phyloP scores from a whole-genome alignment of 2,113 vertebrate genomes.

The Ivindomyrus marchei region DNA sequence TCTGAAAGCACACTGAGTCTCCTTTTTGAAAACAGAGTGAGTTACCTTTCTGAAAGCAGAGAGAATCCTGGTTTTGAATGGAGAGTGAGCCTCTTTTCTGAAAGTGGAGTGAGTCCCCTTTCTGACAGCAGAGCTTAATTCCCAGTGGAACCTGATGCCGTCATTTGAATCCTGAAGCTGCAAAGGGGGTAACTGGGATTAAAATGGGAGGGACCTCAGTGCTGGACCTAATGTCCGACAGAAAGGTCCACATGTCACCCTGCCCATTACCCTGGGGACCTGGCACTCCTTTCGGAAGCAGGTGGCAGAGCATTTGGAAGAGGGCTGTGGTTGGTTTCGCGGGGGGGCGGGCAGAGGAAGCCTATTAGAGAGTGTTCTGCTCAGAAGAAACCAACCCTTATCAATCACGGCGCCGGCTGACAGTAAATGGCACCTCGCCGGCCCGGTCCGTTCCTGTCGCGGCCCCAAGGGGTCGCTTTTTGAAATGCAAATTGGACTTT shows the following conservation, averaged over 20 bases:
- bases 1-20: neutral
- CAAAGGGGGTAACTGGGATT: neutral
- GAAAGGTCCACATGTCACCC: neutral
- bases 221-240: neutral
- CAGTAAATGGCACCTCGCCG: constrained; percentile 60
- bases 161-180: neutral
- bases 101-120: neutral
- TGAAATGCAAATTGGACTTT: constrained; percentile 70
- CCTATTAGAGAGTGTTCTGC: constrained; percentile 26
- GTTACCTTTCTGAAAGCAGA: neutral
- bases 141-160: neutral
- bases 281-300: neutral
- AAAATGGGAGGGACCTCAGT: neutral
- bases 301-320: neutral
- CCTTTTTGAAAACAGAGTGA: too few species aligned
- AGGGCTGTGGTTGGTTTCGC: neutral
- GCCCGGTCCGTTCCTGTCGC: constrained; percentile 36
- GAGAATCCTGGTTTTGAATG: neutral
- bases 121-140: neutral
- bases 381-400: constrained; percentile 42
- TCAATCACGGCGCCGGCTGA: constrained; percentile 62
- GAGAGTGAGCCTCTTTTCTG: neutral
- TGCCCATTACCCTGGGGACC: neutral
- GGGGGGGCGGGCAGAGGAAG: neutral
- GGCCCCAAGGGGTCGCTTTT: constrained; percentile 45